Base-by-base conservation (phyloP, 2,888 invertebrate species). In the Poecilus cupreus region DNA sequence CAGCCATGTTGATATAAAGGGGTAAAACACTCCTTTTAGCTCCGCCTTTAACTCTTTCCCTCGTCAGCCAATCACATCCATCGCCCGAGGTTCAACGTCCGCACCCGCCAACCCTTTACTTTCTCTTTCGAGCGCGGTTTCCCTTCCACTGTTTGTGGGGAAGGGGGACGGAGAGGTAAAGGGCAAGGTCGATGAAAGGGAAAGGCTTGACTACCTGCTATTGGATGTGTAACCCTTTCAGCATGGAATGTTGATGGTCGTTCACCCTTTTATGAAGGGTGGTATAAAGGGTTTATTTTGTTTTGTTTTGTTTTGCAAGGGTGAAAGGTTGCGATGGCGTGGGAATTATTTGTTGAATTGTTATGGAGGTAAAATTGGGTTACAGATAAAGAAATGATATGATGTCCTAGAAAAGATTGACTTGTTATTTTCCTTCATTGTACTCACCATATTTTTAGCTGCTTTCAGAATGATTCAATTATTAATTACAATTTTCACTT, bases 151-250 rank as follows among this genome's bases (percentile, higher is more conserved):
- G 43, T 2, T 11, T 43, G 10, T 4, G 0, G 43, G 43, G 3
- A n/a, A 5, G 43, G 43, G 43, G n/a, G 8, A 54, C 18, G 54
- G 54, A 5, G 54, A 4, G n/a, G 13, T 11, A n/a, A 13, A 13
- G 11, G 18, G 54, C 18, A 54, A 54, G 13, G 54, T 32, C 32
- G 20, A 18, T 54, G 54, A 22, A 54, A 54, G 10, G 20, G 75
- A 75, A 75, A 75, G 75, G 75, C 24, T 32, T 22, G 6, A 37
- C 43, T 26, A 26, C 51, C 75, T 75, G 51, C 26, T 22, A 75
- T 75, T 75, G 75, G 75, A 18, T 26, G 32, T n/a, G 20, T 24
- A 75, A 75, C 54, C 75, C 75, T 75, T 51, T 51, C 24, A 13
- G 16, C 13, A 1, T 10, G 54, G 13, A 54, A 18, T 18, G 43